Evolutionary conservation across 1,140 invertebrate species (phyloP).

Genomic region (Aphis craccivora): DNA sequence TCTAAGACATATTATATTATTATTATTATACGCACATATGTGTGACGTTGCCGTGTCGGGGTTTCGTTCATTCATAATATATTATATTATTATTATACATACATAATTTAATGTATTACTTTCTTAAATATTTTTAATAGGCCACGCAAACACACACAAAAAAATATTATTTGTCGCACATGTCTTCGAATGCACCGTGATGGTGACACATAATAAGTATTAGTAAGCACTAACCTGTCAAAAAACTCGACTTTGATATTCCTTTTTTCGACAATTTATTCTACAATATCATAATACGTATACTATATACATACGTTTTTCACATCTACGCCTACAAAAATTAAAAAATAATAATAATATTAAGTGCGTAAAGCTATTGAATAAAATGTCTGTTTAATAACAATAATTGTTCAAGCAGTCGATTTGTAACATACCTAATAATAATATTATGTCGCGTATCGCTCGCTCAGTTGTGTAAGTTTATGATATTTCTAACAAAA

Average conservation of each 20-base stretch:
- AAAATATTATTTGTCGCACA: neutral
- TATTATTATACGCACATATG: neutral
- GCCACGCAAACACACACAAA: neutral
- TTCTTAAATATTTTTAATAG: slow-evolving; percentile 9
- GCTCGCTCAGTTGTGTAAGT: neutral
- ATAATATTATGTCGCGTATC: neutral
- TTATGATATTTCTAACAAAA: neutral
- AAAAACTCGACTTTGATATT: neutral
- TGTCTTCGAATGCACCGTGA: neutral
- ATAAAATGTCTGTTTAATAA: neutral
- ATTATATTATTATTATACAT: neutral
- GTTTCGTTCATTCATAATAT: neutral
- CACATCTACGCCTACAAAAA: neutral
- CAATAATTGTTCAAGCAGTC: neutral
- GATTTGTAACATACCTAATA: neutral
- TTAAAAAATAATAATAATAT: neutral
- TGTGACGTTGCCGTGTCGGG: neutral
- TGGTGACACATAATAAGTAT: neutral
- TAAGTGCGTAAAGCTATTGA: neutral
- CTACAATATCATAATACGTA: neutral
- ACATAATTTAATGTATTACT: neutral
- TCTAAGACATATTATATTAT: neutral
- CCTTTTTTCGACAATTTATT: neutral
- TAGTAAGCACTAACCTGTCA: neutral
- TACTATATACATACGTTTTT: too few relatives aligned